Base-by-base conservation (phyloP, 2,888 invertebrate species). In the Amphimallon solstitiale region DNA sequence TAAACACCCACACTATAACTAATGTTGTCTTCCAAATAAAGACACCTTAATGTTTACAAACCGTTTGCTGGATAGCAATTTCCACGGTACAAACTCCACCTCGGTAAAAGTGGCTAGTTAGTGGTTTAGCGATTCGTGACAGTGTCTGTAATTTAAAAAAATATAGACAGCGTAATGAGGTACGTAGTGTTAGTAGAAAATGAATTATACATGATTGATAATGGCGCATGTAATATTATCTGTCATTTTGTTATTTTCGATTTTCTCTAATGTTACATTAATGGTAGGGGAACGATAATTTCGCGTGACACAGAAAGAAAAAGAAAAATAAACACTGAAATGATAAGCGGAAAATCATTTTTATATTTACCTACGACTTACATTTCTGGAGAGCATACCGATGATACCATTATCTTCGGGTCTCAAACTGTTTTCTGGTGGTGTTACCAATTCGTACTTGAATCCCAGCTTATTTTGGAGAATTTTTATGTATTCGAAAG, bases 401-500 rank as follows among this genome's bases (percentile, higher is more conserved):
- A 92, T 83, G 15, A 93, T 79, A 6, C 92, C 92, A 0, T 84
- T 85, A 15, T 85, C 75, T 0, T 78, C 78, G 6, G 85, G 84
- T 0, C 90, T 90, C 69, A 90, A 85, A 6, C 86, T 84, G 75
- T 91, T 89, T 81, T 68, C 63, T n/a, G 62, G 49, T 0, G 93
- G 92, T 51, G 86, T 79, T 10, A 91, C 79, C 0, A 94, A 84
- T 10, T 89, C 88, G 74, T 91, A 94, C 0, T 90, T 89, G 69
- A 94, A 94, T 71, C 92, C 89, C 71, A 89, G 90, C 73, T 88
- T 89, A 62, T 88, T 79, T 45, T 86, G 86, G 2, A 94, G 83
- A 49, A 93, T 88, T 21, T 90, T 82, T 7, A 94, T 80, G 59
- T 94, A 80, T 59, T 87, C 84, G 76, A 93, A 94, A 0, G 93